Evolutionary conservation across 2,113 vertebrate species (phyloP).

Genomic region (Vidua macroura): DNA sequence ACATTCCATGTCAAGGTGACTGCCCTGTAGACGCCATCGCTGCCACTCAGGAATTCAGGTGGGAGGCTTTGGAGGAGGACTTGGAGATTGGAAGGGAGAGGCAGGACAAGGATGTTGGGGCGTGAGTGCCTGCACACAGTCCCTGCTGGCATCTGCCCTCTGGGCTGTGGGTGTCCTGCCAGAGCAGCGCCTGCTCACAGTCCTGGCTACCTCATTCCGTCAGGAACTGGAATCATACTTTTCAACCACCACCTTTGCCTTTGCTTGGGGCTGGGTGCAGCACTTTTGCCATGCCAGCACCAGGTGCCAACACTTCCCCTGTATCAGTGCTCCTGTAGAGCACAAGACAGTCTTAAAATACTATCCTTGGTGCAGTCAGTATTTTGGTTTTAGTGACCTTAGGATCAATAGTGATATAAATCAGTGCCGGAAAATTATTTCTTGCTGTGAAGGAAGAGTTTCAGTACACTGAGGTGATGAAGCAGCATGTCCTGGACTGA

Average conservation of each 20-base stretch:
- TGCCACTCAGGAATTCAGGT: not conserved
- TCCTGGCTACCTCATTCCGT: not conserved
- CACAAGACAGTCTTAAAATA: not conserved
- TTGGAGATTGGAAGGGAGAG: not conserved
- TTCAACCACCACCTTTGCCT: not conserved
- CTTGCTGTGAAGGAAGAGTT: not conserved
- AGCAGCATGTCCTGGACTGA: not conserved
- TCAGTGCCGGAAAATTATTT: not conserved
- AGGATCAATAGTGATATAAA: not conserved
- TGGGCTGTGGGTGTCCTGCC: not conserved
- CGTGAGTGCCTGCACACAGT: accelerated
- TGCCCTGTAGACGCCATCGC: accelerated
- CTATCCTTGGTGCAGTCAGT: not conserved
- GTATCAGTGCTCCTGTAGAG: not conserved
- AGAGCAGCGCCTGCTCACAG: accelerated
- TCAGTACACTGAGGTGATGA: not conserved
- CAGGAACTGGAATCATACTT: not conserved
- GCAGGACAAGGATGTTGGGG: not conserved
- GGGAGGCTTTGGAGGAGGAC: not conserved
- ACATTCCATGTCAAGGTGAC: not conserved
- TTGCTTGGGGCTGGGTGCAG: not conserved
- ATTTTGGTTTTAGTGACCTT: not conserved
- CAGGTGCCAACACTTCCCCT: not conserved
- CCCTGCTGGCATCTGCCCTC: accelerated
- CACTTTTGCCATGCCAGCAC: not conserved